Base-by-base conservation (phyloP, 2,113 vertebrate genomes). In the Cryptomyrus ogoouensis region DNA sequence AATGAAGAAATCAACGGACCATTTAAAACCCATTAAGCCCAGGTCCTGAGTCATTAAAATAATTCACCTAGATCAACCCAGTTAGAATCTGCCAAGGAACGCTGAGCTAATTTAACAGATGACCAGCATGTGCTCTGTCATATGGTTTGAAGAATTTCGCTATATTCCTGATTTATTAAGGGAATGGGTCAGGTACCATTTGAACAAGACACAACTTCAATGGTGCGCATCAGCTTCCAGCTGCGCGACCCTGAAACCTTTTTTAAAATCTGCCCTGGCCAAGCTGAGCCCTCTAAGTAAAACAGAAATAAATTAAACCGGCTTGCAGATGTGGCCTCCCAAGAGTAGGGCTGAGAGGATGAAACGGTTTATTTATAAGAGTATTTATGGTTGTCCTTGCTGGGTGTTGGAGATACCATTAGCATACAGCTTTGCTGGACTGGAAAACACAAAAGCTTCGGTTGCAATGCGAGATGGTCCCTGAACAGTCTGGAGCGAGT, bases 361-460 rank as follows among this genome's bases (percentile, higher is more conserved):
- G 31, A 56, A 56, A 39, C 19, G 50, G 50, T 35, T 87, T 87
- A 56, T 87, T 87, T 87, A 56, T 87, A 87, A 56, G 12, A 17
- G 27, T 87, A 87, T 87, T 87, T 87, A 87, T 87, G 47, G 46
- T 87, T 53, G 74, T 80, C 35, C 74, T 42, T 80, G 35, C 35
- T 80, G 74, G 35, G 17, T 80, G 74, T 80, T 77, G 70, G 70
- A 39, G 70, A 17, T 77, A 31, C 70, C 70, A 77, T 77, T 77
- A 77, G 31, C 13, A 42, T 17, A 17, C 74, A 80, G 3, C 85
- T 27, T 53, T 39, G 12, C 85, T 56, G 85, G 47, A 50, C 15
- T 24, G 42, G 42, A 17, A 49, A 47, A n/a, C 39, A 7, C 44
- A 86, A 50, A 85, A 47, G 47, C n/a, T 5, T 27, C 24, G 19